phyloP scores from a whole-genome alignment of 2,888 invertebrate genomes.

The Tenthredo amoena region DNA sequence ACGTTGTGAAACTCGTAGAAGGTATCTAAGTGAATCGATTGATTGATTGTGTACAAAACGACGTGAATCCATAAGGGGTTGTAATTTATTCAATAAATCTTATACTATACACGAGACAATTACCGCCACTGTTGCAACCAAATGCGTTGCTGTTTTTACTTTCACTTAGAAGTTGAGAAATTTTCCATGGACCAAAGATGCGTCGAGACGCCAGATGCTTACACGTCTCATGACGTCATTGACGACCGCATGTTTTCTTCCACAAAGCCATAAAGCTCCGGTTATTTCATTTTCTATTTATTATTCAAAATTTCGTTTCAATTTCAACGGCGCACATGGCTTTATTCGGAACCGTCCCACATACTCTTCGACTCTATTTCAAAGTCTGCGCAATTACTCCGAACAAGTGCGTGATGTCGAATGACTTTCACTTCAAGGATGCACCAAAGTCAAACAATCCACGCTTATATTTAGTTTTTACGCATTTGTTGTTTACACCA shows the following conservation, averaged over 20 bases:
- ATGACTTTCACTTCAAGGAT: neutral
- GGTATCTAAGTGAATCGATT: constrained; percentile 7
- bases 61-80: neutral
- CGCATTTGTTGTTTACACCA: neutral
- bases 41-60: neutral
- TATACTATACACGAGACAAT: neutral
- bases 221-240: constrained; percentile 42
- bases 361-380: neutral
- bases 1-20: neutral
- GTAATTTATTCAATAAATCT: constrained; percentile 25
- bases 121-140: neutral
- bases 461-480: constrained; percentile 34
- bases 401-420: neutral
- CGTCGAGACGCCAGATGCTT: constrained; percentile 39
- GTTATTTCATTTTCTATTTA: constrained; percentile 10
- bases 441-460: constrained; percentile 20
- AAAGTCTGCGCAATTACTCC: neutral
- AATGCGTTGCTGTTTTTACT: constrained; percentile 14
- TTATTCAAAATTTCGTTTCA: neutral
- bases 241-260: neutral
- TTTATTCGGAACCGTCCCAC: neutral
- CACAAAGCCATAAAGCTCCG: neutral
- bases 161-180: constrained; percentile 41
- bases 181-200: neutral
- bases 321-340: neutral